phyloP scores from a whole-genome alignment of 2,113 vertebrate genomes.

The Nothoprocta perdicaria region DNA sequence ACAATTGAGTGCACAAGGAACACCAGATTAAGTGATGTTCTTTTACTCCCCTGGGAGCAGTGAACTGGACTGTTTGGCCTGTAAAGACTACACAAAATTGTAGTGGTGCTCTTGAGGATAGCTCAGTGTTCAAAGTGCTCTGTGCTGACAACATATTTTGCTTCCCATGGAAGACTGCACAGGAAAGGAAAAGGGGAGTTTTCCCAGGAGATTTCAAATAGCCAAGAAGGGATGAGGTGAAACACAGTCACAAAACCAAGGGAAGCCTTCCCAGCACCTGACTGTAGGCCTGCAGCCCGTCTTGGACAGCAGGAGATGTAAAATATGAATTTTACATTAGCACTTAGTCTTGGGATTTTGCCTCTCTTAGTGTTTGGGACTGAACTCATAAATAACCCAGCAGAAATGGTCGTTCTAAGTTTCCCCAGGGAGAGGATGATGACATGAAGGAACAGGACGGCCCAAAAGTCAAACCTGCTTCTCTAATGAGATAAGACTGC shows the following conservation, averaged over 20 bases:
- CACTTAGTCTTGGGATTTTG: not conserved
- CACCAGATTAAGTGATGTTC: not conserved
- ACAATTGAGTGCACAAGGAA: not conserved
- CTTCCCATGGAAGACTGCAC: not conserved
- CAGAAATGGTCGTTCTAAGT: not conserved
- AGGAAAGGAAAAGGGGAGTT: not conserved
- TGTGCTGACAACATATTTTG: not conserved
- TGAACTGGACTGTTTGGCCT: not conserved
- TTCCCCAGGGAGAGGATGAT: not conserved
- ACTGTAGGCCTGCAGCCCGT: not conserved
- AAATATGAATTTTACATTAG: constrained; percentile 10
- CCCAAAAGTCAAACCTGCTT: not conserved
- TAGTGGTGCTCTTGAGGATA: not conserved
- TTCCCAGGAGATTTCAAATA: not conserved
- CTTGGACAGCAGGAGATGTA: not conserved
- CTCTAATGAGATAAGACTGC: not conserved
- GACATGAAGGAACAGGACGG: not conserved
- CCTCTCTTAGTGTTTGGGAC: not conserved
- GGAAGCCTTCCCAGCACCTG: not conserved
- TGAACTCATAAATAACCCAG: not conserved
- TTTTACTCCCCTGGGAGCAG: not conserved
- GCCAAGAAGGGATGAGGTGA: not conserved
- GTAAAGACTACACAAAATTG: not conserved
- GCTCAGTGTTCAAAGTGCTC: not conserved
- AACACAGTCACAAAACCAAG: not conserved